These are phyloP conservation scores for Leuciscus waleckii DNA, from an alignment of 2,797 vertebrate species.

Conservation along the genomic window DNA sequence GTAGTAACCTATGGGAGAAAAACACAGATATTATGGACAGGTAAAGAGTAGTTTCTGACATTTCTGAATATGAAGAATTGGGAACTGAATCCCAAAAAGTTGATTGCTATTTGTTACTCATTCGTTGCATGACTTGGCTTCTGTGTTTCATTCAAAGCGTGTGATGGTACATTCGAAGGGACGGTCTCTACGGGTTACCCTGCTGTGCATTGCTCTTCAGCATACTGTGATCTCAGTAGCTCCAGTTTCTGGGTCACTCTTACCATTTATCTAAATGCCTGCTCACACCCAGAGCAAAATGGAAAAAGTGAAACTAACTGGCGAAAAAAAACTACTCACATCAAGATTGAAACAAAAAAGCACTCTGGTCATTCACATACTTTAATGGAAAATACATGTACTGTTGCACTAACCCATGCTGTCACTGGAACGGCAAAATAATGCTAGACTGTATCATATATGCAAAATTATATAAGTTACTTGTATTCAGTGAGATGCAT, in stretches of 20 bases:
- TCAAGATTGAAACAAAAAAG: background rate
- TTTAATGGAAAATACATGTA: slow-evolving; percentile 12
- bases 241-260: slow-evolving; percentile 9
- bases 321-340: background rate
- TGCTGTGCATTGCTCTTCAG: background rate
- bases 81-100: background rate
- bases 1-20: background rate
- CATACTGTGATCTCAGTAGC: slow-evolving; percentile 22
- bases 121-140: background rate
- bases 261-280: background rate
- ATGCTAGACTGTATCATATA: background rate
- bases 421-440: background rate
- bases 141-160: background rate
- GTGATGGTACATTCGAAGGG: background rate
- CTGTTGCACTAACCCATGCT: background rate
- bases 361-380: background rate
- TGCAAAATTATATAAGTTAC: background rate
- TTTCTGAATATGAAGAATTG: background rate
- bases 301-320: slow-evolving; percentile 1
- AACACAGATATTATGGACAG: background rate
- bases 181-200: background rate
- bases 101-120: slow-evolving; percentile 1
- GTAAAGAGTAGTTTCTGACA: slow-evolving; percentile 16
- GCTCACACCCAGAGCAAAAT: slow-evolving; percentile 16
- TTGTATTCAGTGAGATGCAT: background rate